A percentile compares a stretch with the other conserved stretches of the same genome.
Conservation (phyloP, 1,140 invertebrate genomes). For the Maconellicoccus hirsutus region DNA sequence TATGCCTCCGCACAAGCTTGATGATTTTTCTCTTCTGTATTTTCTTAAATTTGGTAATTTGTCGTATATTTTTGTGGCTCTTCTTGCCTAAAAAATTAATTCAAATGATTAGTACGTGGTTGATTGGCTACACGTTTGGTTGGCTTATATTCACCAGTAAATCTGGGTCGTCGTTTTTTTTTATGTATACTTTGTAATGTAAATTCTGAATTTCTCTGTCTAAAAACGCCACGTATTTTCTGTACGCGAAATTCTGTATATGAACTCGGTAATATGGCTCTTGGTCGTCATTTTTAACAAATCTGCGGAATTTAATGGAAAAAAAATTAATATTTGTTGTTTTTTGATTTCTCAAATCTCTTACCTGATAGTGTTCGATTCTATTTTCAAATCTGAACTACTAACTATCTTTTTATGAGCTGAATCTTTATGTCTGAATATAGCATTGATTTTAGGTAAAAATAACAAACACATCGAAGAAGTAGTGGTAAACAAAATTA, state of each 20-base stretch:
- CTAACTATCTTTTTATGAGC: conserved; percentile 5
- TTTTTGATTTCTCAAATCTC: too few relatives aligned
- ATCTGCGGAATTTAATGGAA: conserved; percentile 32
- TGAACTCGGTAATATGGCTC: conserved; percentile 76
- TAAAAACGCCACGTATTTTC: conserved; percentile 63
- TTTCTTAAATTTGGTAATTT: not conserved
- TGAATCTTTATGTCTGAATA: conserved; percentile 43
- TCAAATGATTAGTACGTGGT: not conserved
- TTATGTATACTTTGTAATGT: conserved; percentile 50
- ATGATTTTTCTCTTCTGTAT: conserved; percentile 34
- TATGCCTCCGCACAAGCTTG: conserved; percentile 52
- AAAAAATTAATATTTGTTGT: too few relatives aligned
- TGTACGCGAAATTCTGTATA: conserved; percentile 81
- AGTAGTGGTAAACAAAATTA: conserved; percentile 76
- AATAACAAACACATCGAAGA: conserved; percentile 75
- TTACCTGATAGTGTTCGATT: not conserved
- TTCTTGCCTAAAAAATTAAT: conserved; percentile 5
- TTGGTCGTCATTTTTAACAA: conserved; percentile 44
- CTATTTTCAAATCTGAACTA: not conserved
- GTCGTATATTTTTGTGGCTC: conserved; percentile 20
- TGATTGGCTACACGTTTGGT: too few relatives aligned
- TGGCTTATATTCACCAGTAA: conserved; percentile 3
- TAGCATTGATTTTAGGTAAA: conserved; percentile 66
- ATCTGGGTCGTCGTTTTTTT: conserved; percentile 26
- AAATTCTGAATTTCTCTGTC: conserved; percentile 67